Percentiles rank a stretch among this genome's conserved stretches.
Evolutionary conservation across 2,888 invertebrate species (phyloP).

Genomic region (Ctena decussata): DNA sequence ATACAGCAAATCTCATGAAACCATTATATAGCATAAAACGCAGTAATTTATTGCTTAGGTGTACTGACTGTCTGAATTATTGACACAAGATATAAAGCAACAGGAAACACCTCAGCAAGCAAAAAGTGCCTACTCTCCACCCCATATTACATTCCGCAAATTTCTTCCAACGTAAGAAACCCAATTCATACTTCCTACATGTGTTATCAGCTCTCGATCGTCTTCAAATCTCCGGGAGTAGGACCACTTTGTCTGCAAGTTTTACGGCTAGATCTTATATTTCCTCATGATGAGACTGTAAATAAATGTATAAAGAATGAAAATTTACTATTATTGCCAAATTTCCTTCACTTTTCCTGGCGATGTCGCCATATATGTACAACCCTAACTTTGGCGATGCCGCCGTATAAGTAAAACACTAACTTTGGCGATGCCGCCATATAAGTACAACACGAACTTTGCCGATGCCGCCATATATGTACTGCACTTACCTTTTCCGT

Average conservation of each 20-base stretch:
- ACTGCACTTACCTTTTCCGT: no score
- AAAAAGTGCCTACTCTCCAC: conserved; percentile 31
- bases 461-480: no score
- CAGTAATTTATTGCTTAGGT: conserved; percentile 37
- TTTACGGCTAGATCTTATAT: conserved; percentile 25
- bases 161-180: conserved; percentile 43
- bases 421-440: no score
- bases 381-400: not conserved
- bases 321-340: not conserved
- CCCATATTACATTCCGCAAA: conserved; percentile 35
- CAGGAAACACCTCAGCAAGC: conserved; percentile 40
- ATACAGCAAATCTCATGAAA: no score
- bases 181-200: conserved; percentile 15
- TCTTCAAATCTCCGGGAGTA: conserved; percentile 14
- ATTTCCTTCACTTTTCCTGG: not conserved
- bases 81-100: conserved; percentile 47
- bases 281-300: conserved; percentile 14
- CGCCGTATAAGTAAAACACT: no score
- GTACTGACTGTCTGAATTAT: conserved; percentile 37
- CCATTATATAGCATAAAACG: conserved; percentile 54
- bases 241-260: conserved; percentile 35
- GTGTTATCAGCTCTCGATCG: conserved; percentile 26
- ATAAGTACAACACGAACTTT: no score
- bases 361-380: not conserved
- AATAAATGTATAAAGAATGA: conserved; percentile 33